Percentiles rank a stretch among this genome's conserved stretches.
Conservation (phyloP, 2,113 vertebrate genomes). For the Sapayoa aenigma region DNA sequence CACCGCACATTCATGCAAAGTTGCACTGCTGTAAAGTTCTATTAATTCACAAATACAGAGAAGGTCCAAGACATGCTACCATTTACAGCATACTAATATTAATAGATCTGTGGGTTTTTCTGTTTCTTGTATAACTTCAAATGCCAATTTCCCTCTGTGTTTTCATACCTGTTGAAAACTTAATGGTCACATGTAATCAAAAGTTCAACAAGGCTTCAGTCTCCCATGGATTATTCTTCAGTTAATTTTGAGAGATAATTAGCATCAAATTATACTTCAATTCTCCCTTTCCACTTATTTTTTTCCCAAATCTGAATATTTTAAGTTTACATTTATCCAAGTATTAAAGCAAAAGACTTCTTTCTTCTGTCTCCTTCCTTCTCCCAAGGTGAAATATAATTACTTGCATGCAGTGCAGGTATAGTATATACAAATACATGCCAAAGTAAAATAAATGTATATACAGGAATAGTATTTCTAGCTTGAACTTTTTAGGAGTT, state of each 20-base stretch:
- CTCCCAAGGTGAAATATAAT: neutral
- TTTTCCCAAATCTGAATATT: neutral
- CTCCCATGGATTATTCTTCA: neutral
- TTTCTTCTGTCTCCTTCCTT: neutral
- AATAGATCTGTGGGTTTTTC: fast-evolving
- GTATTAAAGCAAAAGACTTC: neutral
- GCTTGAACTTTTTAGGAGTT: neutral
- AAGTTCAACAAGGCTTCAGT: neutral
- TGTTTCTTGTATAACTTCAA: neutral
- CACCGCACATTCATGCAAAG: too few relatives aligned
- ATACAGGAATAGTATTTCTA: neutral
- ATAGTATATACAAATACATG: neutral
- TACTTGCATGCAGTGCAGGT: neutral
- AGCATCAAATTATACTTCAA: neutral
- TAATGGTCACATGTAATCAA: neutral
- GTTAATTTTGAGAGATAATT: neutral
- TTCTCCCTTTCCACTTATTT: neutral
- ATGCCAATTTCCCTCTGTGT: neutral
- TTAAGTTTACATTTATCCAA: neutral
- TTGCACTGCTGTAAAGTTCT: neutral
- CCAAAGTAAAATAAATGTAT: neutral
- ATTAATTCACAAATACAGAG: neutral
- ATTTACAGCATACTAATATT: neutral
- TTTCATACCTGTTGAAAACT: neutral
- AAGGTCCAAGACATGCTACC: neutral